These are phyloP conservation scores for Rhinogobio ventralis DNA, from an alignment of 2,797 vertebrate species.

Conservation along the genomic window DNA sequence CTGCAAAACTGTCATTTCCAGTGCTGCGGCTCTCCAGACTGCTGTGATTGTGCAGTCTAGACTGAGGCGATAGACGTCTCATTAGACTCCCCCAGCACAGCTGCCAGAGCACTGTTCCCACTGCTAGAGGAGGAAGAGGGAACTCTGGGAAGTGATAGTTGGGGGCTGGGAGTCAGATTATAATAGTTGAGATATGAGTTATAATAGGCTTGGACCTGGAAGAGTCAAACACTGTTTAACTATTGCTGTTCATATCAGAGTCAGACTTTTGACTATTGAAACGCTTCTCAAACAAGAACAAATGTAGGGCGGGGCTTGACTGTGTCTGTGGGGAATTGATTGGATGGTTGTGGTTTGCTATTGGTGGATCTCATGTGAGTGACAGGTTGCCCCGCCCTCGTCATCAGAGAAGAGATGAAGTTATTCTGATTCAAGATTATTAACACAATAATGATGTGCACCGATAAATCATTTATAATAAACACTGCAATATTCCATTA, in stretches of 20 bases:
- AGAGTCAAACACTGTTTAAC: slow-evolving; percentile 46
- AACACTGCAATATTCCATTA: too few species aligned
- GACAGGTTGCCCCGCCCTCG: not conserved
- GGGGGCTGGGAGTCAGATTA: slow-evolving; percentile 68
- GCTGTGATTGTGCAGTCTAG: slow-evolving; percentile 70
- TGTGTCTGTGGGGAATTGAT: not conserved
- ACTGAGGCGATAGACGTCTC: slow-evolving; percentile 82
- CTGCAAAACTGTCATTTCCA: slow-evolving; percentile 18
- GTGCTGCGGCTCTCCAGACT: slow-evolving; percentile 46
- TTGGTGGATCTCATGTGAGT: not conserved
- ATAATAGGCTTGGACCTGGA: slow-evolving; percentile 71
- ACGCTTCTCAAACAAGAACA: not conserved
- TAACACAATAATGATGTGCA: too few species aligned
- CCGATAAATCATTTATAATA: too few species aligned
- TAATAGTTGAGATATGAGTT: slow-evolving; percentile 84
- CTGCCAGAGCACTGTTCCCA: slow-evolving; percentile 54
- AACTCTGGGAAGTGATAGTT: not conserved
- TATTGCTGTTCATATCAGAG: not conserved
- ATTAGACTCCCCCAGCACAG: slow-evolving; percentile 75
- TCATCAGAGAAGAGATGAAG: too few species aligned
- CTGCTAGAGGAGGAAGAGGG: not conserved
- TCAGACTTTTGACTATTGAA: not conserved
- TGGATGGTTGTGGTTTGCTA: not conserved
- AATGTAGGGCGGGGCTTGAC: not conserved
- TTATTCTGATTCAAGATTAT: too few species aligned